These are phyloP conservation scores for Haliclystus octoradiatus DNA, from an alignment of 30 jellyfish, hydroid and myxozoan genomes.

Conservation along the genomic window DNA sequence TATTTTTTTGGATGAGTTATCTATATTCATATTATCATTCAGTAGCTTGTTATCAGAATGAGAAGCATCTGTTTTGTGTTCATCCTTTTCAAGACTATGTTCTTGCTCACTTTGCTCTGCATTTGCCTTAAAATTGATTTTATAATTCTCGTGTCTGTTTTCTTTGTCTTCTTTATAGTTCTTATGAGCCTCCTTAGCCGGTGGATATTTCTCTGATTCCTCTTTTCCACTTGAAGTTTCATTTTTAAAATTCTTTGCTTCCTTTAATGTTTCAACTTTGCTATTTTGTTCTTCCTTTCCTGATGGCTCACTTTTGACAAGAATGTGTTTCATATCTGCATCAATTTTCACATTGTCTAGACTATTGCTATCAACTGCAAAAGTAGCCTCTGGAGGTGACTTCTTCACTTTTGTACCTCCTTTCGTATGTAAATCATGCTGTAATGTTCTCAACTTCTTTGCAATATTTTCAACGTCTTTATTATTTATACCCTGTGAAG, in stretches of 20 bases:
- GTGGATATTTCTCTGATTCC: background rate
- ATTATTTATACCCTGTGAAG: too few species aligned
- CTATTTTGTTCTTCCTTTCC: background rate
- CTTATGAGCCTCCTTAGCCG: background rate
- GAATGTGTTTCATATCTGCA: background rate
- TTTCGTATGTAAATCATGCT: background rate
- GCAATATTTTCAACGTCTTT: background rate
- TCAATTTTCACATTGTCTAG: too few species aligned
- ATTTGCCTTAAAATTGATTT: too few species aligned
- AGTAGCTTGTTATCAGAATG: background rate
- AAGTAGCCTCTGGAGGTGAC: background rate
- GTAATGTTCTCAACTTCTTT: background rate
- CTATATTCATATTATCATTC: background rate
- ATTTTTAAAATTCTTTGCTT: background rate
- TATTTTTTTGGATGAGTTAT: background rate
- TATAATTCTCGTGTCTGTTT: background rate
- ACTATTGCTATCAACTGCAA: background rate
- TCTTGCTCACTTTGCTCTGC: background rate
- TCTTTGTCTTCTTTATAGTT: background rate
- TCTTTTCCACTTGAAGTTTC: background rate
- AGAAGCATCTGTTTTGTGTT: too few species aligned
- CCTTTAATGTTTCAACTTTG: background rate
- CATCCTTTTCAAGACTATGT: too few species aligned
- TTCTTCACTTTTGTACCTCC: background rate
- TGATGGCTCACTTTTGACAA: background rate